phyloP scores from a whole-genome alignment of 2,888 invertebrate genomes.

The Coelogynopora nodosa region DNA sequence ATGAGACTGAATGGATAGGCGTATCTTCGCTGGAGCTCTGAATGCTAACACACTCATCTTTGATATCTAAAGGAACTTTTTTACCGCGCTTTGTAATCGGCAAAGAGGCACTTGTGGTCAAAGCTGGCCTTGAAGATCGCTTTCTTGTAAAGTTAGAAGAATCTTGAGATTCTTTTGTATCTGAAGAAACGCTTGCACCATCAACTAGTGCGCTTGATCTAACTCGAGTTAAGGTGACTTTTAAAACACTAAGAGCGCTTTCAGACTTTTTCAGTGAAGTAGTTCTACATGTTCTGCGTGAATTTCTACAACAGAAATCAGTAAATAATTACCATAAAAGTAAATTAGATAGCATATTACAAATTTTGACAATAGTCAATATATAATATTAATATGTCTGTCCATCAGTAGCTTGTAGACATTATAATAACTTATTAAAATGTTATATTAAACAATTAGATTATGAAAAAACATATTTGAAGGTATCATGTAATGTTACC shows the following conservation, averaged over 20 bases:
- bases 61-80: neutral
- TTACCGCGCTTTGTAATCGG: neutral
- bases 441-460: too few species aligned
- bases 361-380: neutral
- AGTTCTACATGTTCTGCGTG: neutral
- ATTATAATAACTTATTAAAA: too few species aligned
- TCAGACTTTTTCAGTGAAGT: neutral
- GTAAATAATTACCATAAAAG: too few species aligned
- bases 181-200: neutral
- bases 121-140: neutral
- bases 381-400: too few species aligned
- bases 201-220: neutral
- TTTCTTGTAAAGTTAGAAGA: neutral
- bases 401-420: too few species aligned
- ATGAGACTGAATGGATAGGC: neutral
- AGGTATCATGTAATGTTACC: too few species aligned
- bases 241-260: neutral
- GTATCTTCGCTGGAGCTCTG: too few species aligned
- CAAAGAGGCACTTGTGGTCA: neutral
- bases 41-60: neutral
- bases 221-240: neutral
- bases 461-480: too few species aligned
- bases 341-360: neutral
- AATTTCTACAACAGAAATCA: neutral
- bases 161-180: neutral